These are phyloP conservation scores for Arge pagana DNA, from an alignment of 2,888 invertebrate genomes.

Conservation along the genomic window DNA sequence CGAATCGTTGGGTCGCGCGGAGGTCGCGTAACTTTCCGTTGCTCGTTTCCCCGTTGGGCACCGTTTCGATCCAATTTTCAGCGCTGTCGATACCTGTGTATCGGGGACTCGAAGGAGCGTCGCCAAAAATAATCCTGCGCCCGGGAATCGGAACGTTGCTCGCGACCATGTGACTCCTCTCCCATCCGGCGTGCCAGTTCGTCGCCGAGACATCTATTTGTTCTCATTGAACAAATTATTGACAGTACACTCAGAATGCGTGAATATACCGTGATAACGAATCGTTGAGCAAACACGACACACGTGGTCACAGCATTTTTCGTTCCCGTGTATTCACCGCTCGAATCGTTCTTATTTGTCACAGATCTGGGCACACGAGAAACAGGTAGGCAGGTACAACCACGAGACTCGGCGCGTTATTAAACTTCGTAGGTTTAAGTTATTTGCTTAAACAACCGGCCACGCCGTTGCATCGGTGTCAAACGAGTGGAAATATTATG, in stretches of 20 bases:
- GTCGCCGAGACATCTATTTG: constrained; percentile 29
- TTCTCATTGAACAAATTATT: constrained; percentile 39
- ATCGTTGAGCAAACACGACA: constrained; percentile 43
- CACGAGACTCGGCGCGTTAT: constrained; percentile 12
- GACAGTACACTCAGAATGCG: constrained; percentile 37
- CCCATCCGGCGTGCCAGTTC: constrained; percentile 16
- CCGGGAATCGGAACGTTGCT: background rate
- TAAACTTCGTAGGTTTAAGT: constrained; percentile 18
- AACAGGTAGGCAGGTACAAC: constrained; percentile 15
- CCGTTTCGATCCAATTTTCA: too few relatives aligned
- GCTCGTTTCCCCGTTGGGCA: too few relatives aligned
- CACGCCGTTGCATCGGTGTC: constrained; percentile 6
- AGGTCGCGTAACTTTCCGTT: too few relatives aligned
- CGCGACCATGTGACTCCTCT: constrained; percentile 4
- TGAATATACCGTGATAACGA: constrained; percentile 38
- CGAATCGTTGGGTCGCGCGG: too few relatives aligned
- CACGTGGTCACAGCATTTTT: constrained; percentile 34
- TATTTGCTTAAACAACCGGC: constrained; percentile 21
- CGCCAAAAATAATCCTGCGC: too few relatives aligned
- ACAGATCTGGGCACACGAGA: constrained; percentile 18
- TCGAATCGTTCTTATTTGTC: constrained; percentile 30
- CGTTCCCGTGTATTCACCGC: constrained; percentile 32
- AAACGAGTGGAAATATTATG: constrained; percentile 25
- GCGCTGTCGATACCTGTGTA: too few relatives aligned
- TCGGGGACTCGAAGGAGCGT: too few relatives aligned